phyloP scores from a whole-genome alignment of 2,888 invertebrate genomes.

The Tipula unca region DNA sequence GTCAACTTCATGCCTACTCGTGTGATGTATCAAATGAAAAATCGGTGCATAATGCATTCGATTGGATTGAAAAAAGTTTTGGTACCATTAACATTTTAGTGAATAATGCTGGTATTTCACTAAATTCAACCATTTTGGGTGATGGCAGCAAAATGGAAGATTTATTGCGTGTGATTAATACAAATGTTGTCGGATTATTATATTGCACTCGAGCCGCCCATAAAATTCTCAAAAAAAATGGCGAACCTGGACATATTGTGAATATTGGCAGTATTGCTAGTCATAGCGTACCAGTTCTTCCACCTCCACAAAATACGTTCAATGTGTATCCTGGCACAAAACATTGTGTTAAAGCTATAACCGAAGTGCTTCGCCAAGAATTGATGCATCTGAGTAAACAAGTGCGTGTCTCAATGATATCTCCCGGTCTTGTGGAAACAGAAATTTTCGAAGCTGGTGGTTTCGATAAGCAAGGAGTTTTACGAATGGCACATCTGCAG shows the following conservation, averaged over 20 bases:
- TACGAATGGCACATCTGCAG: slow-evolving; percentile 20
- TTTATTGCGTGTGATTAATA: slow-evolving; percentile 38
- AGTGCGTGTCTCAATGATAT: background rate
- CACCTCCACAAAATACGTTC: background rate
- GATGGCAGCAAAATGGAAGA: slow-evolving; percentile 28
- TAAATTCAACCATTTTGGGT: slow-evolving; percentile 23
- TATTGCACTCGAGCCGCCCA: slow-evolving; percentile 43
- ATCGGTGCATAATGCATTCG: slow-evolving; percentile 47
- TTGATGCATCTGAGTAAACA: slow-evolving; percentile 23
- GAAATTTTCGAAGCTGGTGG: background rate
- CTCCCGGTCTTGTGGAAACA: background rate
- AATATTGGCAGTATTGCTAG: slow-evolving; percentile 41
- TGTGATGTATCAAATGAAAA: slow-evolving; percentile 48
- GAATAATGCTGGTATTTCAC: slow-evolving; percentile 47
- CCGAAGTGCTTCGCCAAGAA: slow-evolving; percentile 33
- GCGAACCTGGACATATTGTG: slow-evolving; percentile 42
- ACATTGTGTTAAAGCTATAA: slow-evolving; percentile 31
- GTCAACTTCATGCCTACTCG: slow-evolving; percentile 33
- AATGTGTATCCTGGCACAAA: slow-evolving; percentile 35
- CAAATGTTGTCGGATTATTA: slow-evolving; percentile 41
- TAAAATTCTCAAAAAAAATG: slow-evolving; percentile 42
- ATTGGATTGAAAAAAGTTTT: slow-evolving; percentile 42
- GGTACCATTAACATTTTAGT: slow-evolving; percentile 49
- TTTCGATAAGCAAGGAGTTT: background rate
- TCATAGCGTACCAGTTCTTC: slow-evolving; percentile 27